These are phyloP conservation scores for Dermolepida albohirtum DNA, from an alignment of 2,888 invertebrate species.

Conservation along the genomic window DNA sequence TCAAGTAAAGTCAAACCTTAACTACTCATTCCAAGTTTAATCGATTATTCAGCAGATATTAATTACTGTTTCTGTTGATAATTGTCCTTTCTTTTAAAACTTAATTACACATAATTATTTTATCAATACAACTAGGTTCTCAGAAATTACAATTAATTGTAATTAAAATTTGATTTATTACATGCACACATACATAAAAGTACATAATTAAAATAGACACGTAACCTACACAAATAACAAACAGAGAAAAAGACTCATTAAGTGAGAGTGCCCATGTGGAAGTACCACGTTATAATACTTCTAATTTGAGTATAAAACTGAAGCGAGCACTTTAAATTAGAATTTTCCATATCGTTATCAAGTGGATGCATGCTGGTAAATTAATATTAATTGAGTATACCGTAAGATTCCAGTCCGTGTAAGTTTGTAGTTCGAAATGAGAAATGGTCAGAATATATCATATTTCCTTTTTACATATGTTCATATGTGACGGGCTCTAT, in stretches of 20 bases:
- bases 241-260: conserved; percentile 22
- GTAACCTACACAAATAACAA: conserved; percentile 22
- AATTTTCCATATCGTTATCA: conserved; percentile 31
- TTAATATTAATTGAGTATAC: conserved; percentile 31
- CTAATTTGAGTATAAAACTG: background rate
- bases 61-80: too few relatives aligned
- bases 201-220: conserved; percentile 31
- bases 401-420: conserved; percentile 13
- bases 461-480: conserved; percentile 46
- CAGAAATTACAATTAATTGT: conserved; percentile 27
- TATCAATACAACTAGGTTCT: conserved; percentile 2
- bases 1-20: too few relatives aligned
- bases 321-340: conserved; percentile 7
- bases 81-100: too few relatives aligned
- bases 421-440: conserved; percentile 37
- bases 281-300: conserved; percentile 1
- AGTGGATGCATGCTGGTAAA: conserved; percentile 30
- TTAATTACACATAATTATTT: too few relatives aligned
- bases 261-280: conserved; percentile 1
- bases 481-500: conserved; percentile 56
- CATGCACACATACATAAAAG: background rate
- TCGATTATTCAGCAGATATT: too few relatives aligned
- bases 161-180: conserved; percentile 25
- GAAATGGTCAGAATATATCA: conserved; percentile 47
- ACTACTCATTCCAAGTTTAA: too few relatives aligned